Evolutionary conservation across 2,888 invertebrate genomes (phyloP).

Genomic region (Caenorhabditis sulstoni): DNA sequence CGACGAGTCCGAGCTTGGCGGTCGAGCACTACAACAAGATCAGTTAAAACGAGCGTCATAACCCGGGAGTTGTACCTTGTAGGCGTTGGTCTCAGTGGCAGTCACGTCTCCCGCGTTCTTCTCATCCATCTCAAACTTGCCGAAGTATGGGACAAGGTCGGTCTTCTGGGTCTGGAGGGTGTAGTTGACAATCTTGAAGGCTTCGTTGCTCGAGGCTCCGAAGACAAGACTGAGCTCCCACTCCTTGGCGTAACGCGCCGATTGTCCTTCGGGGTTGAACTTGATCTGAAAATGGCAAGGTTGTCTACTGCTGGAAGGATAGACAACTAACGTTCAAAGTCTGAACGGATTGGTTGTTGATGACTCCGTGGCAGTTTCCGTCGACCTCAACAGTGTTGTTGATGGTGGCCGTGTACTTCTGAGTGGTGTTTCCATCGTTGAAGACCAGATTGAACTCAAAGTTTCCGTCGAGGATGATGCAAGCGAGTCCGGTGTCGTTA

Average conservation of each 20-base stretch:
- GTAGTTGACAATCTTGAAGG: constrained; percentile 69
- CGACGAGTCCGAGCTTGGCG: constrained; percentile 68
- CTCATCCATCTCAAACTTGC: constrained; percentile 45
- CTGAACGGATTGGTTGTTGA: constrained; percentile 60
- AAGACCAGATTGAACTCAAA: constrained; percentile 53
- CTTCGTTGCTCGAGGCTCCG: constrained; percentile 50
- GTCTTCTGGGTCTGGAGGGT: constrained; percentile 56
- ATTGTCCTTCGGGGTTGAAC: constrained; percentile 64
- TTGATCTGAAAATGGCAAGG: constrained; percentile 57
- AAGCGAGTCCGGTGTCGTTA: constrained; percentile 54
- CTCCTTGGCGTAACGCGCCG: constrained; percentile 53
- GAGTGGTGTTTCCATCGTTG: constrained; percentile 47
- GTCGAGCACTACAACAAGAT: constrained; percentile 70
- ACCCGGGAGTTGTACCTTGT: constrained; percentile 36
- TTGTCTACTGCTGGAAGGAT: too few species aligned
- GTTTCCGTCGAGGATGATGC: constrained; percentile 70
- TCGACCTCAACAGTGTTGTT: constrained; percentile 48
- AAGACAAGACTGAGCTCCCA: constrained; percentile 65
- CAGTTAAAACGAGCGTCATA: too few species aligned
- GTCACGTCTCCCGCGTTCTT: constrained; percentile 53
- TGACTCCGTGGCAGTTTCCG: constrained; percentile 61
- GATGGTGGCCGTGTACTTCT: constrained; percentile 57
- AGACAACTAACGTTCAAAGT: constrained; percentile 58
- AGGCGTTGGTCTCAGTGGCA: constrained; percentile 55
- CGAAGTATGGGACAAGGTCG: constrained; percentile 45